Base-by-base conservation (phyloP, 1,140 invertebrate species). In the Listronotus bonariensis region DNA sequence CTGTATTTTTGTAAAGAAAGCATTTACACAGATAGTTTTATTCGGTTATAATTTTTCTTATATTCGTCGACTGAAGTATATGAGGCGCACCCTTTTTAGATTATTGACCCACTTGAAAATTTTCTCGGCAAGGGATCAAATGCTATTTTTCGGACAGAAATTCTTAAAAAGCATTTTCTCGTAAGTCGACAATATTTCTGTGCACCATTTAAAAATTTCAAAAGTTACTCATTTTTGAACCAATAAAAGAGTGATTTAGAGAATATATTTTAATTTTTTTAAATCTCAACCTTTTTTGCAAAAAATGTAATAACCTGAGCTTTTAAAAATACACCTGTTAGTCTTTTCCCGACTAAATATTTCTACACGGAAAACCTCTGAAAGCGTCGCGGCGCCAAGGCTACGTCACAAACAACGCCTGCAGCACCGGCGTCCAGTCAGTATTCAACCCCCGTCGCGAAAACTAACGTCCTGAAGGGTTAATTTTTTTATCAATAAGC, bases 391-490 rank as follows among this genome's bases (percentile, higher is more conserved):
- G 53, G 26, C 53, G 53, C 53, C 36, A 18, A 20, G 6, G 12
- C 36, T 36, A 43, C 53, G 53, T 55, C 53, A 43, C 38, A 26
- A 14, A 3, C 38, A 17, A 55, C 55, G 20, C 38, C 46, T 31
- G 26, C 7, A 62, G 49, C 49, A 40, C 49, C 59, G 59, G 59
- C 45, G 49, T 62, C 14, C 59, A 62, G 59, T 62, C 48, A 20
- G 26, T 11, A 42, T 15, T 17, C 18, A 26, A 43, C 49, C 18
- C 20, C 20, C 51, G 59, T 49, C 57, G 57, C 38, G 57, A 10
- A 48, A 18, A 15, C 56, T 20, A 34, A 15, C 10, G 11, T 31
- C 12, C n/a, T 20, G 46, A 15, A 31, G 46, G 46, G 20, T 31
- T 18, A 12, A 32, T 54, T 54, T 36, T 38, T 20, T 52, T 31